phyloP scores from a whole-genome alignment of 2,888 invertebrate genomes.

The Antheraea yamamai region DNA sequence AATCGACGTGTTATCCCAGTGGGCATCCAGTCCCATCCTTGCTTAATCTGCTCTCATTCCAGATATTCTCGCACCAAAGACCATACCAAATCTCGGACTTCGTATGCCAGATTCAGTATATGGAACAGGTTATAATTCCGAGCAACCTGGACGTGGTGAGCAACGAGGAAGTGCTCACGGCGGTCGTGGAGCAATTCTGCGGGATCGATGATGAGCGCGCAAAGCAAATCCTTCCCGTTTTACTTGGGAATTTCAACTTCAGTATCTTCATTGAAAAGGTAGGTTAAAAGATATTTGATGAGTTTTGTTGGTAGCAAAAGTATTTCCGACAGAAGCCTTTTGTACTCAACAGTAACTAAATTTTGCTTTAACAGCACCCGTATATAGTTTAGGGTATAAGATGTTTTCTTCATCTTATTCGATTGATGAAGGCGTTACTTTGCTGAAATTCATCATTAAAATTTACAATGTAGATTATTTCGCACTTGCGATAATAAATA shows the following conservation, averaged over 20 bases:
- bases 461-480: no score
- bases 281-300: background rate
- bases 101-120: conserved; percentile 57
- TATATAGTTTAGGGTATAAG: no score
- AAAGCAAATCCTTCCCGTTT: conserved; percentile 61
- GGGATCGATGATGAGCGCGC: conserved; percentile 60
- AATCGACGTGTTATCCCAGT: no score
- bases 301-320: background rate
- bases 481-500: no score
- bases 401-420: no score
- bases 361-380: no score
- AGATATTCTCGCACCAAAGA: conserved; percentile 56
- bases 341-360: no score
- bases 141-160: conserved; percentile 51
- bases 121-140: conserved; percentile 54
- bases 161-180: conserved; percentile 56
- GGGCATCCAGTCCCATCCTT: no score
- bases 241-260: conserved; percentile 72
- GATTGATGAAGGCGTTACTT: no score
- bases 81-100: conserved; percentile 51
- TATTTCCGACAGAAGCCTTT: background rate
- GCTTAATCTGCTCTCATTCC: conserved; percentile 17
- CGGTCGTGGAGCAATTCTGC: conserved; percentile 74
- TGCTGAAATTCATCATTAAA: no score
- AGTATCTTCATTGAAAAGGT: conserved; percentile 61